Evolutionary conservation across 2,797 vertebrate genomes (phyloP), one percentile per base, ranked within the genome.

Genomic region (Morelia viridis): DNA sequence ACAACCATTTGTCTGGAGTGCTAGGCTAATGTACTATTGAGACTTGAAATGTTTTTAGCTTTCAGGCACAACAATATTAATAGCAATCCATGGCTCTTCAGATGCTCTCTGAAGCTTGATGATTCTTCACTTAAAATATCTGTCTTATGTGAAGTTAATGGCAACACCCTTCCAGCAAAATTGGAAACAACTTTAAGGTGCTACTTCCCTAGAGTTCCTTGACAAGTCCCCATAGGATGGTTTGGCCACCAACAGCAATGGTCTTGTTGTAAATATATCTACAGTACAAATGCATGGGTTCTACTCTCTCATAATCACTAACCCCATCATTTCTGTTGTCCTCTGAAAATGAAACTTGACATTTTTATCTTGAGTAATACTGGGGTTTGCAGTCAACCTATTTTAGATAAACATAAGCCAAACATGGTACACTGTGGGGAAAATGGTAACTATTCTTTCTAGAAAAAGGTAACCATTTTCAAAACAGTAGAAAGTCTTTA

Each of bases 51-150:
- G 64, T 86, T 92, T 89, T 57, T 61, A 8, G 84, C 65, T 92
- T 80, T 87, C 58, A 83, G 92, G 89, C 89, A 83, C 80, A 92
- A 83, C 85, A 64, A 71, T 86, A 71, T 71, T 89, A 89, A 90
- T 58, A 60, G 89, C 65, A 92, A 85, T 65, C 58, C 85, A 24
- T 13, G 3, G 41, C 84, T 87, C 62, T 89, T 80, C 85, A 46
- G 65, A 85, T 87, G 22, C 89, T 62, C 58, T 92, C 46, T 90
- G 89, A 87, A 85, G 84, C 87, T 76, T 90, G 65, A 90, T 56
- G 24, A 76, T n/a, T 53, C 41, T 84, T 90, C 62, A 87, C 57
- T 89, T 89, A 85, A 68, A 89, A 64, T 68, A 88, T 46, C 5
- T 56, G 57, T 60, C 50, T 92, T 58, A 28, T 41, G n/a, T 31